Evolutionary conservation across 2,113 vertebrate genomes (phyloP).

Genomic region (Rhodinocichla rosea): DNA sequence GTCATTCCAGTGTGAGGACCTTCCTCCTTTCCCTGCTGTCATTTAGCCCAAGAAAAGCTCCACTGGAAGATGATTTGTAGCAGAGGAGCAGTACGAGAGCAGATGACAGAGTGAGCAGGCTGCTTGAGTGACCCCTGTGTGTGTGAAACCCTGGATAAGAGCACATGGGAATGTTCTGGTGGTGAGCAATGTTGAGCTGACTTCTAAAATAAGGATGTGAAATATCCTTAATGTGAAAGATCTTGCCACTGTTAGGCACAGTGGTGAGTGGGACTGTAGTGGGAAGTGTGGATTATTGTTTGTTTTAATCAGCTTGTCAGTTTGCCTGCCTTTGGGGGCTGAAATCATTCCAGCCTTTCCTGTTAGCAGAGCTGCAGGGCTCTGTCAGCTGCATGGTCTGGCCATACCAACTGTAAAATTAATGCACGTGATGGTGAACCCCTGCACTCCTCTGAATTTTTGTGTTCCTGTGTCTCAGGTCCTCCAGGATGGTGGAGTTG

Average conservation of each 20-base stretch:
- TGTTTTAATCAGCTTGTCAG: slow-evolving; percentile 3
- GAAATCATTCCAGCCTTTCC: not conserved
- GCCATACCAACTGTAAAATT: not conserved
- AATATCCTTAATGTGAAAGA: not conserved
- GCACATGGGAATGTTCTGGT: not conserved
- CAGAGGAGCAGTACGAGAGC: not conserved
- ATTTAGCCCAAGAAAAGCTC: not conserved
- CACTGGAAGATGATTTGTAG: not conserved
- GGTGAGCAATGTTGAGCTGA: not conserved
- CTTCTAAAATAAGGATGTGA: not conserved
- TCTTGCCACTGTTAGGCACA: not conserved
- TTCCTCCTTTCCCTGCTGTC: not conserved
- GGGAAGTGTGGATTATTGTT: not conserved
- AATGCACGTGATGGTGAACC: not conserved
- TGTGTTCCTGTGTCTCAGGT: not conserved
- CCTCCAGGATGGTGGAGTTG: not conserved
- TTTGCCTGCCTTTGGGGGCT: not conserved
- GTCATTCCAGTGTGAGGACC: not conserved
- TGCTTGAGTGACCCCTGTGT: not conserved
- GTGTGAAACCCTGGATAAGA: not conserved
- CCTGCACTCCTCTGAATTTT: not conserved
- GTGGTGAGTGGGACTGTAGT: not conserved
- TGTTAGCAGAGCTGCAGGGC: not conserved
- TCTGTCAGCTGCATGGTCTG: not conserved
- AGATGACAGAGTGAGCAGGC: not conserved